Base-by-base conservation (phyloP, 2,888 invertebrate species). In the Podabrus alpinus region DNA sequence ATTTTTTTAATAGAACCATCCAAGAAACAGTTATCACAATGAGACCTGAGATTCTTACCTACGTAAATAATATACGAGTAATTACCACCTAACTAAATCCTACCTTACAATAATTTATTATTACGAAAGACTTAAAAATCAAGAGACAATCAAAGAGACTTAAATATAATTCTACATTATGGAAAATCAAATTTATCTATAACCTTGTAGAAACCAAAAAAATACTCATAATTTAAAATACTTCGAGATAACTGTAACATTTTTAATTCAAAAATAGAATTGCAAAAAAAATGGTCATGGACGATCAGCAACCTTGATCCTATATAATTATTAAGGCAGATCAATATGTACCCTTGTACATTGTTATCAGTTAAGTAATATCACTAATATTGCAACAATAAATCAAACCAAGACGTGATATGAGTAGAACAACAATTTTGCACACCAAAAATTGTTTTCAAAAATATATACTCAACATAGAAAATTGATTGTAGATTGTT, bases 231-330 rank as follows among this genome's bases (percentile, higher is more conserved):
- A 45, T 45, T 45, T 45, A 45, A 45, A 45, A 45, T 45, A 9
- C 13, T 45, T 45, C 7, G 45, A n/a, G 45, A 45, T 45, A 45
- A 45, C n/a, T 45, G 45, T 45, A 45, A 45, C 17, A 64, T 64
- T 64, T 16, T 64, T n/a, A 15, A 9, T 64, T 64, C 62, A 7
- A 64, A 64, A 64, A n/a, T 64, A 64, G 21, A 64, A 61, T 19
- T 61, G 17, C 3, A 64, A 17, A 69, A 77, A 77, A 78, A 79
- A 75, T 73, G 69, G 72, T 73, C 80, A 77, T 77, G 79, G 78
- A 76, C 79, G 79, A 74, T 77, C 78, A 78, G 68, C 76, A 76
- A 75, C 80, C 80, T 81, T 81, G 81, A 81, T 81, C 81, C 79
- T 72, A 78, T 72, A 78, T 77, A 79, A 75, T 75, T 77, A 78